These are phyloP conservation scores for Pseudorhiza aurosa DNA, from an alignment of 30 jellyfish, hydroid and myxozoan genomes.

Conservation along the genomic window DNA sequence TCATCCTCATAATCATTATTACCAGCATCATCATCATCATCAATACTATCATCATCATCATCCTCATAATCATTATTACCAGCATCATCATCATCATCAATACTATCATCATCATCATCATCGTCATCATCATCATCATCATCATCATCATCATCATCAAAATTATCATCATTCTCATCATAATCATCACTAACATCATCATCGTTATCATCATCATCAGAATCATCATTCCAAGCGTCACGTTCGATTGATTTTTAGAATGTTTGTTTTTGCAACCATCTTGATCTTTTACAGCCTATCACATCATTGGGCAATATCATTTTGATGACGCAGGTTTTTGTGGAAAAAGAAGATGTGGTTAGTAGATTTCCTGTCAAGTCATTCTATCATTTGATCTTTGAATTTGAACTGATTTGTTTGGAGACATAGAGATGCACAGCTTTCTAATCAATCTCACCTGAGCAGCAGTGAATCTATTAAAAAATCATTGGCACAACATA, in stretches of 20 bases:
- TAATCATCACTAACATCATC: neutral
- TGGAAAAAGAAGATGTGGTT: slow-evolving; percentile 92
- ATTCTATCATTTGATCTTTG: too few relatives aligned
- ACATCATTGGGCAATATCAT: slow-evolving; percentile 91
- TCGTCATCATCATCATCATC: neutral
- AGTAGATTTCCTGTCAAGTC: too few relatives aligned
- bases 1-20: neutral
- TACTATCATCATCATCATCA: too few relatives aligned
- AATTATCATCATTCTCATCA: neutral
- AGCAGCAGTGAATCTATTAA: too few relatives aligned
- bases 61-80: neutral
- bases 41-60: neutral
- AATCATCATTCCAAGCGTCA: neutral
- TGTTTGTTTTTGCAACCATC: neutral
- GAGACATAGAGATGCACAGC: too few relatives aligned
- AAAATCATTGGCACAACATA: too few relatives aligned
- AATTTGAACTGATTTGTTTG: too few relatives aligned
- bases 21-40: neutral
- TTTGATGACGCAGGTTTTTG: slow-evolving; percentile 96
- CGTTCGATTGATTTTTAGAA: neutral
- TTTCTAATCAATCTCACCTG: too few relatives aligned
- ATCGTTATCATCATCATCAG: neutral
- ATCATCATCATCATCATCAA: neutral
- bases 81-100: neutral
- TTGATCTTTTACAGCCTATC: slow-evolving; percentile 72